These are phyloP conservation scores for Eucidaris tribuloides DNA, from an alignment of 35 echinoderm and acorn worm species.

Conservation along the genomic window DNA sequence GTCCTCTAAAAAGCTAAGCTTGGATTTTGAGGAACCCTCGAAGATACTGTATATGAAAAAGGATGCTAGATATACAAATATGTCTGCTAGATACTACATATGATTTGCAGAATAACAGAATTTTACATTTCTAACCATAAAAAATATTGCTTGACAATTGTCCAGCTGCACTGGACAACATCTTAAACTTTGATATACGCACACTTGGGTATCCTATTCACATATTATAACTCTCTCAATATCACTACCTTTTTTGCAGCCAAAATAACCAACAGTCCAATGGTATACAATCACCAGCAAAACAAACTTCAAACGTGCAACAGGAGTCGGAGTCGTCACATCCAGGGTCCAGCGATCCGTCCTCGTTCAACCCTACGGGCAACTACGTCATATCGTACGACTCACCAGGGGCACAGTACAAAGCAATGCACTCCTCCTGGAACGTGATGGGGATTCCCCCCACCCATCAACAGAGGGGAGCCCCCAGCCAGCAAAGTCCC, in stretches of 20 bases:
- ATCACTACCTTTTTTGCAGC: neutral
- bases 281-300: neutral
- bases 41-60: too few relatives aligned
- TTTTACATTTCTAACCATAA: too few relatives aligned
- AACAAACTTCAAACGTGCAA: neutral
- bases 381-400: constrained; percentile 70
- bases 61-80: too few relatives aligned
- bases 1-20: too few relatives aligned
- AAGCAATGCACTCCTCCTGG: constrained; percentile 83
- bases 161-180: too few relatives aligned
- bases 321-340: neutral
- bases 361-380: constrained; percentile 53
- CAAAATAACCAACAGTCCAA: neutral
- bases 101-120: too few relatives aligned
- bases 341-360: neutral
- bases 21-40: too few relatives aligned
- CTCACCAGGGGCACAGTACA: neutral
- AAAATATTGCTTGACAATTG: too few relatives aligned
- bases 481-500: constrained; percentile 4
- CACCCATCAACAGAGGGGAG: neutral
- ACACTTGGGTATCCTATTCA: too few relatives aligned
- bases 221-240: too few relatives aligned
- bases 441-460: constrained; percentile 87
- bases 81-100: too few relatives aligned
- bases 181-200: too few relatives aligned